Evolutionary conservation across 2,113 vertebrate species (phyloP).

Genomic region (Trichechus manatus): DNA sequence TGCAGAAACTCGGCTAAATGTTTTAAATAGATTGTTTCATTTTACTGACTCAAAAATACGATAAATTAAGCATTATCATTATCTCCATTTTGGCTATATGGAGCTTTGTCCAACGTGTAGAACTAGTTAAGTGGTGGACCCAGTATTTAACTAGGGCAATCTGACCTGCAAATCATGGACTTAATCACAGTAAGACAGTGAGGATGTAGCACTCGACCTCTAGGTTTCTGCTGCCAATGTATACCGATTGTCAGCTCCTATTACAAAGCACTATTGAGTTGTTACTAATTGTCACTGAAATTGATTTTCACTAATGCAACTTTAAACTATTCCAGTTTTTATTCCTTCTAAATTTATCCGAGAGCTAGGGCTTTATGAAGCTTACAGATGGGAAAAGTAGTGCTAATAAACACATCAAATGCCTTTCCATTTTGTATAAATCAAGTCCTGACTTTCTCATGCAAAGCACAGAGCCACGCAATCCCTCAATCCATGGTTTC

Average conservation of each 20-base stretch:
- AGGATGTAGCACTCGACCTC: not conserved
- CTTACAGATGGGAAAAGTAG: not conserved
- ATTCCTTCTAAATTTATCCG: not conserved
- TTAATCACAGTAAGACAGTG: not conserved
- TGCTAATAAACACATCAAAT: slow-evolving; percentile 12
- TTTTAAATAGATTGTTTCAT: not conserved
- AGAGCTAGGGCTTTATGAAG: not conserved
- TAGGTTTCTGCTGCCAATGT: not conserved
- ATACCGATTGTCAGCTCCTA: not conserved
- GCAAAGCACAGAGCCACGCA: not conserved
- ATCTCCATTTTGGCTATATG: not conserved
- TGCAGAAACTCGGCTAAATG: not conserved
- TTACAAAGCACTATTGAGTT: not conserved
- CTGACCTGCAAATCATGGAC: not conserved
- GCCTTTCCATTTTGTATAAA: not conserved
- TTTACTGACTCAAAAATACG: not conserved
- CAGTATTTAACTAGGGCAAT: not conserved
- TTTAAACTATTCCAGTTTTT: not conserved
- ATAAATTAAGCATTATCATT: not conserved
- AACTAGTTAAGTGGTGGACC: not conserved
- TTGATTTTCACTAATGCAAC: slow-evolving; percentile 34
- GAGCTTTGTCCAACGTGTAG: not conserved
- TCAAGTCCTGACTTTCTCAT: not conserved
- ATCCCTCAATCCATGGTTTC: not conserved
- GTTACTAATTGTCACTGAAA: slow-evolving; percentile 43